A percentile compares a stretch with the other conserved stretches of the same genome.
These are phyloP conservation scores for Mesorhabditis spiculigera DNA, from an alignment of 2,888 invertebrate species.

Conservation along the genomic window DNA sequence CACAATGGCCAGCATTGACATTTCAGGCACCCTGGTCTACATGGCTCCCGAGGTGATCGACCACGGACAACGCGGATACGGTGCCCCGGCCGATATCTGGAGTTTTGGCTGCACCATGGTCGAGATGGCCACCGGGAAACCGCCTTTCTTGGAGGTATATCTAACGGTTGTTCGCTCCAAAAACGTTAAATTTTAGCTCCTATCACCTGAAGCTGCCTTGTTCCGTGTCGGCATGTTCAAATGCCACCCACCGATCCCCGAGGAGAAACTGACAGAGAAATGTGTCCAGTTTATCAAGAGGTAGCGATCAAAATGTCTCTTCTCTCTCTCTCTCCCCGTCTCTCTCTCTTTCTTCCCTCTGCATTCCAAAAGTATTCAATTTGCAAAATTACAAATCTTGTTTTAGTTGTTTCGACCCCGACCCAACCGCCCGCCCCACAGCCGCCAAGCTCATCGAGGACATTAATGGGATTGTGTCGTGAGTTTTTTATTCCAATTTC, in stretches of 20 bases:
- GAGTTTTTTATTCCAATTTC: neutral
- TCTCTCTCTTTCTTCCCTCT: neutral
- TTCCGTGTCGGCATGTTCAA: conserved; percentile 96
- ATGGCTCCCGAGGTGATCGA: conserved; percentile 99
- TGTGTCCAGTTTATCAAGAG: conserved; percentile 79
- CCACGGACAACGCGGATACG: conserved; percentile 93
- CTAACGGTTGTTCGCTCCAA: neutral
- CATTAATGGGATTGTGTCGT: neutral
- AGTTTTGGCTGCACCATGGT: conserved; percentile 95
- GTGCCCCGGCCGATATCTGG: conserved; percentile 93
- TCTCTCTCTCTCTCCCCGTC: neutral
- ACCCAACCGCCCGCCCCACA: conserved; percentile 78
- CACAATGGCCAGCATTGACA: neutral
- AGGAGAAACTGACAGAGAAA: conserved; percentile 74
- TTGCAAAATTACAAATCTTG: neutral
- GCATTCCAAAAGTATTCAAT: neutral
- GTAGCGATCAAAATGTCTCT: conserved; percentile 12
- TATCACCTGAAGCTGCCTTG: conserved; percentile 92
- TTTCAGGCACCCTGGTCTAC: conserved; percentile 86
- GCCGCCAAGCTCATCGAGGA: conserved; percentile 85
- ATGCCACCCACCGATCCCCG: conserved; percentile 92
- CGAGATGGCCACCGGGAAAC: conserved; percentile 99
- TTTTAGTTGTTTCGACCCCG: conserved; percentile 80
- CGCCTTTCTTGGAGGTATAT: conserved; percentile 85
- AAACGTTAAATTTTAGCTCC: conserved; percentile 65